phyloP scores from a whole-genome alignment of 2,888 invertebrate species.

The Lampropteryx suffumata region DNA sequence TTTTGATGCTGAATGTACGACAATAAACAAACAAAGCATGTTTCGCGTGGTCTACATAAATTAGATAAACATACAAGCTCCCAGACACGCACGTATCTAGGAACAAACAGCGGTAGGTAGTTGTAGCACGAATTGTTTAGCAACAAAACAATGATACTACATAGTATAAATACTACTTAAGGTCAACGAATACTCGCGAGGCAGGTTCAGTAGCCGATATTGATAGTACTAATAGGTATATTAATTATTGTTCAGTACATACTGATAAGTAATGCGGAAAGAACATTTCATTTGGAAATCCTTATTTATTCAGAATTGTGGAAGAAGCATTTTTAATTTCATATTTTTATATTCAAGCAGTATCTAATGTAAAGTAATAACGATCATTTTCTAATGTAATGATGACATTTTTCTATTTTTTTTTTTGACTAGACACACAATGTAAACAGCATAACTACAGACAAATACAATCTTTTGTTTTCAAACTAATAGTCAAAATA shows the following conservation, averaged over 20 bases:
- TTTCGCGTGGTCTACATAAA: conserved; percentile 1
- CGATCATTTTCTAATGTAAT: no score
- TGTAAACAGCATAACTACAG: not conserved
- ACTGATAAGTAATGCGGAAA: conserved; percentile 22
- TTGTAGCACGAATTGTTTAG: conserved; percentile 43
- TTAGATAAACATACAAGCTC: conserved; percentile 4
- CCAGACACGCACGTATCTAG: conserved; percentile 16
- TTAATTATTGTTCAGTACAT: conserved; percentile 23
- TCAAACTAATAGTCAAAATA: no score
- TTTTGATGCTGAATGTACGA: not conserved
- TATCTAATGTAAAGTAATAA: no score
- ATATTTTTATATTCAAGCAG: no score
- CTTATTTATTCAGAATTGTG: no score
- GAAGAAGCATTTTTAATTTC: no score
- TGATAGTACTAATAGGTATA: conserved; percentile 24
- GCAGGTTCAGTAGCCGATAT: conserved; percentile 29
- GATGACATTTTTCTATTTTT: no score
- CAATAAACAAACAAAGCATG: not conserved
- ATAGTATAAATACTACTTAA: no score
- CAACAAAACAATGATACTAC: conserved; percentile 27
- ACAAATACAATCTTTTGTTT: no score
- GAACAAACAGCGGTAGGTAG: conserved; percentile 29
- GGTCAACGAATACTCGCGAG: conserved; percentile 30
- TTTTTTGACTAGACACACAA: no score
- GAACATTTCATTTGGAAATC: not conserved